Conservation (phyloP, 2,888 invertebrate species). For the Atrina japonica region DNA sequence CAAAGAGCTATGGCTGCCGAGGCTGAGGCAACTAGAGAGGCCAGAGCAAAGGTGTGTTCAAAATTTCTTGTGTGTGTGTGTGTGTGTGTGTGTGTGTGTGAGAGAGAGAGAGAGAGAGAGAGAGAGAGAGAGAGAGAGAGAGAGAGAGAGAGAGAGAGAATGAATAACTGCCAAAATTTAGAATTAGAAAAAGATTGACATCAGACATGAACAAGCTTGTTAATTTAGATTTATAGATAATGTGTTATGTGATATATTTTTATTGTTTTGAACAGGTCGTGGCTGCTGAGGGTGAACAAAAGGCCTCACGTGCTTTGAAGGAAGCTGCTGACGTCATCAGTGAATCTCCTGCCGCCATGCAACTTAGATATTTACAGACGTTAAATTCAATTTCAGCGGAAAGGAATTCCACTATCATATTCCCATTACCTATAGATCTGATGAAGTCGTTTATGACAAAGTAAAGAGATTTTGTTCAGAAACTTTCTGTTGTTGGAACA, state of each 20-base stretch:
- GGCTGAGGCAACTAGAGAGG: conserved; percentile 77
- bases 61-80: too few relatives aligned
- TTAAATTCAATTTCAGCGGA: conserved; percentile 77
- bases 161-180: background rate
- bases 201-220: too few relatives aligned
- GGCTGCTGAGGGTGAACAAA: too few relatives aligned
- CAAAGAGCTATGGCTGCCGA: too few relatives aligned
- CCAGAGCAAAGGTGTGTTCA: conserved; percentile 74
- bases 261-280: conserved; percentile 90
- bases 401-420: conserved; percentile 78
- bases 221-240: too few relatives aligned
- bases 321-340: conserved; percentile 93
- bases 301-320: too few relatives aligned
- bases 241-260: too few relatives aligned
- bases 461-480: too few relatives aligned
- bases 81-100: too few relatives aligned
- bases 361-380: conserved; percentile 81
- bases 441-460: conserved; percentile 38
- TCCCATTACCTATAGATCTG: conserved; percentile 77
- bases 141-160: background rate
- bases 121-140: background rate
- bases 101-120: too few relatives aligned
- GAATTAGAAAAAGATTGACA: too few relatives aligned
- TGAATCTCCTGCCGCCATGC: conserved; percentile 90
- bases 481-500: too few relatives aligned